phyloP scores from a whole-genome alignment of 2,797 vertebrate species.

The Molothrus ater region DNA sequence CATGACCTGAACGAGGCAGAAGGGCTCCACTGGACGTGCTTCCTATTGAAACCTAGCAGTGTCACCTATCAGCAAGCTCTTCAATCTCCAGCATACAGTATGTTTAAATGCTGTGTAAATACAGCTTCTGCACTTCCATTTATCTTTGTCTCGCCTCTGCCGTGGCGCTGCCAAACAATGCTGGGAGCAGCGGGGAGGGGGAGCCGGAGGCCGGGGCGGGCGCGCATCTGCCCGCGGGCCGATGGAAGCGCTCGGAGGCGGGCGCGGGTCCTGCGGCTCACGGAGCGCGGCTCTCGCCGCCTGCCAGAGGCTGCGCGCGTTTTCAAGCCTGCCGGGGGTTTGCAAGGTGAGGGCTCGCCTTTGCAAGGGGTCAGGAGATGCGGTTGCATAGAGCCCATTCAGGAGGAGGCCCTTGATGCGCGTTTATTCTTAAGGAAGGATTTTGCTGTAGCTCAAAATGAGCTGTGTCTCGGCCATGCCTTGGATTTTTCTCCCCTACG shows the following conservation, averaged over 20 bases:
- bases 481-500: background rate
- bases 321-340: background rate
- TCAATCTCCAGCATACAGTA: background rate
- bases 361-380: background rate
- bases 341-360: background rate
- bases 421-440: background rate
- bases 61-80: background rate
- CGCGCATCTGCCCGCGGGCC: background rate
- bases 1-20: background rate
- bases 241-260: slow-evolving; percentile 11
- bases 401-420: background rate
- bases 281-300: background rate
- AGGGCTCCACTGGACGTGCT: background rate
- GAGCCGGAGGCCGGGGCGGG: background rate
- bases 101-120: slow-evolving; percentile 59
- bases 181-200: slow-evolving; percentile 1
- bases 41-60: background rate
- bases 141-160: slow-evolving; percentile 16
- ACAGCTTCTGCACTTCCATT: background rate
- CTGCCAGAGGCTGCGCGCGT: background rate
- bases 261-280: background rate
- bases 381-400: background rate
- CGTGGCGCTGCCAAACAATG: background rate
- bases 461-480: background rate
- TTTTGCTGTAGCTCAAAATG: background rate